These are phyloP conservation scores for Myotis myotis DNA, from an alignment of 2,797 vertebrate genomes.

Conservation along the genomic window DNA sequence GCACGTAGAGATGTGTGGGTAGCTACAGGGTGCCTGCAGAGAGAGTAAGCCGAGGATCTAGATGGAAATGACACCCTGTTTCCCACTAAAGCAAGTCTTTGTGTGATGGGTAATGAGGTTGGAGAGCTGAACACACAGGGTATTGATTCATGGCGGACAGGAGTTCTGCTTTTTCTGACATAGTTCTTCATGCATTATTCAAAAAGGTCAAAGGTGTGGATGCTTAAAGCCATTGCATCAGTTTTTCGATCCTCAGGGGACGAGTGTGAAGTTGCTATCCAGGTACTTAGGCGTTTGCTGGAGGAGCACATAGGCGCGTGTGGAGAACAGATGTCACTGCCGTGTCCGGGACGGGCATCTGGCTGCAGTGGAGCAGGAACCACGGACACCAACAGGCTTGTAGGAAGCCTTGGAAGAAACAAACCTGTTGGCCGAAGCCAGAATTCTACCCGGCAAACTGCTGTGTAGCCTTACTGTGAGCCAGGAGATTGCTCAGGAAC, in stretches of 20 bases:
- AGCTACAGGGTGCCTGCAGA: not conserved
- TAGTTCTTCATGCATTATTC: constrained; percentile 60
- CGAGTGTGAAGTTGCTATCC: not conserved
- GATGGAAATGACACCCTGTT: not conserved
- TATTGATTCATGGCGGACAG: constrained; percentile 48
- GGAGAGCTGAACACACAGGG: not conserved
- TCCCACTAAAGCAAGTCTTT: not conserved
- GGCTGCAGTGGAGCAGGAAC: not conserved
- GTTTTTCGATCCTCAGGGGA: not conserved
- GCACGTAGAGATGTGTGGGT: not conserved
- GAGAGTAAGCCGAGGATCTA: not conserved
- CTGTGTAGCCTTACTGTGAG: not conserved
- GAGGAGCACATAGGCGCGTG: not conserved
- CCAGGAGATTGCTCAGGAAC: not conserved
- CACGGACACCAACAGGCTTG: not conserved
- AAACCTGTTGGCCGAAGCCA: not conserved
- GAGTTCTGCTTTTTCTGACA: constrained; percentile 43
- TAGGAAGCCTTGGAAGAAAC: not conserved
- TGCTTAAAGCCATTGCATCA: constrained; percentile 21
- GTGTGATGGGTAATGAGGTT: not conserved
- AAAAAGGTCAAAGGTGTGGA: constrained; percentile 62
- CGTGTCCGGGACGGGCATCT: not conserved
- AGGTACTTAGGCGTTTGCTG: not conserved
- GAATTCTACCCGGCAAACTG: not conserved
- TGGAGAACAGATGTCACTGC: not conserved